phyloP scores from a whole-genome alignment of 2,888 invertebrate species.

The Agrotis puta region DNA sequence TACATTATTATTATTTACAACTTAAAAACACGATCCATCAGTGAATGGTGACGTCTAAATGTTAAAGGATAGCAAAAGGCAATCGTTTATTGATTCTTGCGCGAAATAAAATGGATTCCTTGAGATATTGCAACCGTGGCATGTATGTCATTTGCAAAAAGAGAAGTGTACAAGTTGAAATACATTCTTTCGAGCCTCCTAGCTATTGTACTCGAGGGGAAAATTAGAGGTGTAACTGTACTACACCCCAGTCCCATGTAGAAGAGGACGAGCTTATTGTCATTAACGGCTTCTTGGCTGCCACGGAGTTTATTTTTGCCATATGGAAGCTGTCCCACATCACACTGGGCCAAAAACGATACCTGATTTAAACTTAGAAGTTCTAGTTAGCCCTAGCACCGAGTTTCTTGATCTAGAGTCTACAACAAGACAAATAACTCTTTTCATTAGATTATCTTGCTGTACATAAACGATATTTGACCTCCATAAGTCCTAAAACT shows the following conservation, averaged over 20 bases:
- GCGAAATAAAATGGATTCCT: conserved; percentile 14
- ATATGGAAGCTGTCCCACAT: no score
- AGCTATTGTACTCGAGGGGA: not conserved
- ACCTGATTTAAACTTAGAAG: no score
- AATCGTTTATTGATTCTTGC: conserved; percentile 30
- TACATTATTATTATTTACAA: no score
- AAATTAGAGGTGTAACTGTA: no score
- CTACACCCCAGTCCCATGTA: not conserved
- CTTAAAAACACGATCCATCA: not conserved
- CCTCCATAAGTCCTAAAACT: not conserved
- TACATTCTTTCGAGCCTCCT: not conserved
- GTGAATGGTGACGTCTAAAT: conserved; percentile 11
- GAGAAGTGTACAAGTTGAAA: not conserved
- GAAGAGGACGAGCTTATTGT: not conserved
- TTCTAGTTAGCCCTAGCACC: no score
- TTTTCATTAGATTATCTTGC: no score
- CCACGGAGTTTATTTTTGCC: not conserved
- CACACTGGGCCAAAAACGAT: no score
- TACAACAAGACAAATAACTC: no score
- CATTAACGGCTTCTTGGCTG: not conserved
- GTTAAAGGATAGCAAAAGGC: conserved; percentile 15
- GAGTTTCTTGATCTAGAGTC: no score
- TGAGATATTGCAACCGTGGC: conserved; percentile 20
- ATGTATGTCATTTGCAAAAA: conserved; percentile 13
- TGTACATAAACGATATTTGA: no score